Percentiles rank a stretch among this genome's conserved stretches.
Evolutionary conservation across 2,888 invertebrate genomes (phyloP).

Genomic region (Calephelis perditalis): DNA sequence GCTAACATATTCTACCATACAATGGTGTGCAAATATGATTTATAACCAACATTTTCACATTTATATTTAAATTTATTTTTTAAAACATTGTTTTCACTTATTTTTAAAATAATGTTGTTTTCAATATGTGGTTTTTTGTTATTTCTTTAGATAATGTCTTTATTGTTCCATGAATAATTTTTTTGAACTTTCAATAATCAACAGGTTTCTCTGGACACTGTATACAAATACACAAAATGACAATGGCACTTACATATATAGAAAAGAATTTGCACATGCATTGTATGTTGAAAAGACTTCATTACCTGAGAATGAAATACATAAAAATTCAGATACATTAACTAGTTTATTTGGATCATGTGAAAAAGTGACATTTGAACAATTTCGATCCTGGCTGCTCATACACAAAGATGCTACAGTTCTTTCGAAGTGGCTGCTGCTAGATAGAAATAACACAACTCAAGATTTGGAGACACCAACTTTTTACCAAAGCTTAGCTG

Average conservation of each 20-base stretch:
- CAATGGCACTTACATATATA: conserved; percentile 81
- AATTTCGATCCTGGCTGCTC: conserved; percentile 88
- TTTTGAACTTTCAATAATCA: conserved; percentile 3
- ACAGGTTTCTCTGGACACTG: conserved; percentile 89
- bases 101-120: no score
- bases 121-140: no score
- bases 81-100: no score
- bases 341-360: conserved; percentile 59
- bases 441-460: conserved; percentile 84
- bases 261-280: conserved; percentile 84
- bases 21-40: no score
- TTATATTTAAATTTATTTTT: no score
- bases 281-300: conserved; percentile 78
- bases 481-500: conserved; percentile 95
- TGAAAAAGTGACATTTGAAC: conserved; percentile 81
- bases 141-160: not conserved
- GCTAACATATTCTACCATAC: no score
- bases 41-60: no score
- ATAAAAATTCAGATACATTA: conserved; percentile 54
- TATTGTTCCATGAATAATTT: not conserved
- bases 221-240: conserved; percentile 89
- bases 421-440: conserved; percentile 88
- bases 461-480: conserved; percentile 92
- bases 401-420: conserved; percentile 87
- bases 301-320: conserved; percentile 49